A percentile compares a stretch with the other conserved stretches of the same genome.
Evolutionary conservation across 2,888 invertebrate genomes (phyloP).

Genomic region (Ornithoptera priamus): DNA sequence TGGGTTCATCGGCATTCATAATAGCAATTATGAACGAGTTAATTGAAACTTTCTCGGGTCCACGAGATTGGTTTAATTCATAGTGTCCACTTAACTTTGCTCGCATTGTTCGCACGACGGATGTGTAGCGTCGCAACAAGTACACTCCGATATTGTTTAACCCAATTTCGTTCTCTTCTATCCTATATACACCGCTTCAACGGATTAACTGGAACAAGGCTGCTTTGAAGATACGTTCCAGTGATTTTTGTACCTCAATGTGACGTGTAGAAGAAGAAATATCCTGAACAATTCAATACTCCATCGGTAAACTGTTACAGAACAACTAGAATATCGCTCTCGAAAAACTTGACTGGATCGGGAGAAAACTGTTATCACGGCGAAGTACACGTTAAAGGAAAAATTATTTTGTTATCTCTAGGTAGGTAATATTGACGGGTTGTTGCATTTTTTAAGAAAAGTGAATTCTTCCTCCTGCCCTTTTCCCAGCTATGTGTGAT

Average conservation of each 20-base stretch:
- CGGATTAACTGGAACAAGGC: slow-evolving; percentile 44
- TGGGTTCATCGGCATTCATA: not conserved
- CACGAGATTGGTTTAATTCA: slow-evolving; percentile 8
- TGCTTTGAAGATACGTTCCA: slow-evolving; percentile 23
- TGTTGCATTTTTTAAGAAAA: no score
- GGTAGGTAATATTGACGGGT: no score
- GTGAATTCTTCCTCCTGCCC: no score
- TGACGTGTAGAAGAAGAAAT: not conserved
- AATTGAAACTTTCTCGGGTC: slow-evolving; percentile 12
- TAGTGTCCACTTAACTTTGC: slow-evolving; percentile 17
- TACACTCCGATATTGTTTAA: slow-evolving; percentile 49
- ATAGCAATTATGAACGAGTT: slow-evolving; percentile 4
- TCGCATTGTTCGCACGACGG: slow-evolving; percentile 31
- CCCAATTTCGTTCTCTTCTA: slow-evolving; percentile 57
- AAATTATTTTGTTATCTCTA: no score
- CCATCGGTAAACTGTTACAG: not conserved
- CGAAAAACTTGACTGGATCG: no score
- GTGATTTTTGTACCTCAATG: not conserved
- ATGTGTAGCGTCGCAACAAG: slow-evolving; percentile 24
- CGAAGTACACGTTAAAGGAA: no score
- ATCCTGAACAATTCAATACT: not conserved
- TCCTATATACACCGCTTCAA: slow-evolving; percentile 44
- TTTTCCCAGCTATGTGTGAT: no score
- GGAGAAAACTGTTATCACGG: no score
- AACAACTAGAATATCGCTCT: not conserved